Base-by-base conservation (phyloP, 2,113 vertebrate species). In the Neomonachus schauinslandi region DNA sequence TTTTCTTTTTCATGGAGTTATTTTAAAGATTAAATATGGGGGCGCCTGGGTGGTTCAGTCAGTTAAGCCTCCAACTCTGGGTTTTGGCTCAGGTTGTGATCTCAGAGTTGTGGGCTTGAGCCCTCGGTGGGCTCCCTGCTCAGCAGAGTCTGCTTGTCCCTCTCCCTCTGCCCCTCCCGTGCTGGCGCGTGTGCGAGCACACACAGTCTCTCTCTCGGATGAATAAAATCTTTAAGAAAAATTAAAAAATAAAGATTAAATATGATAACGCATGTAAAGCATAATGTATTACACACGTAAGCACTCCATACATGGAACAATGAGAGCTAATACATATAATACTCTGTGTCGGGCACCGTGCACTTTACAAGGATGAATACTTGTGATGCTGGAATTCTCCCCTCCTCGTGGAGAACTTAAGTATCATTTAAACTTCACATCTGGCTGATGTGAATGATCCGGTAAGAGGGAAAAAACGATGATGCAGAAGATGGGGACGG, bases 121-220 rank as follows among this genome's bases (percentile, higher is more conserved):
- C 59, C 24, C 59, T 4, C 4, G 10, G 2, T 4, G 24, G 59
- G 24, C 10, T 28, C 59, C 24, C 3, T 4, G 59, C 59, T 28
- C 5, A 19, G 55, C 59, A 2, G 4, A 61, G 1, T 61, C 59
- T 26, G 59, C 11, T 1, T 61, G 24, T 61, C 10, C n/a, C 33
- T 69, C 67, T 69, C 33, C n/a, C 18, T 69, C 33, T n/a, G 65
- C 31, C 31, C 21, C 65, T n/a, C 14, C 65, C 31, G 15, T 11
- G 7, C 15, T 67, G 11, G 0, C 26, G 0, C 26, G 0, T 63
- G 61, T 28, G 61, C 4, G 0, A 28, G 12, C 61, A 13, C 26
- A 63, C 61, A 63, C 61, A 63, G 61, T 12, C 61, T 36, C 16
- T 36, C 33, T 69, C 33, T 36, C 33, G 21, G n/a, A 36, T n/a